Percentiles rank a stretch among this genome's conserved stretches.
Conservation (phyloP, 2,797 vertebrate species). For the Oreochromis grahami region DNA sequence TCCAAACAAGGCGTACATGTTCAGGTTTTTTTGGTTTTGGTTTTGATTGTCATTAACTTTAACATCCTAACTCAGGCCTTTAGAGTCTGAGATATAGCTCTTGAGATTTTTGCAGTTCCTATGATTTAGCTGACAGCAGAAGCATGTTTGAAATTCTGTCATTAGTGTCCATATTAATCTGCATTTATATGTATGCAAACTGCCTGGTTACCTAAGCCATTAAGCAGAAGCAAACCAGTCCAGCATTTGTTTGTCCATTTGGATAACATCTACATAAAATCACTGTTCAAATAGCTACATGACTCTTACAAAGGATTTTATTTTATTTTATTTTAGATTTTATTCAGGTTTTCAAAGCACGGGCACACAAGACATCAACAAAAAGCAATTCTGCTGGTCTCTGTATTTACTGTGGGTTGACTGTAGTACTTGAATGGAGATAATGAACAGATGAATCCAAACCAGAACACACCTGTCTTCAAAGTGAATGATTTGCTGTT, state of each 20-base stretch:
- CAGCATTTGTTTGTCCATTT: not conserved
- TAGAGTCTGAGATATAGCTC: not conserved
- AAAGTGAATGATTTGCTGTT: not conserved
- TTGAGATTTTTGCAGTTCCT: not conserved
- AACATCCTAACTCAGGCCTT: not conserved
- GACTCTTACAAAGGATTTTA: not conserved
- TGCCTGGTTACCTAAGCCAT: not conserved
- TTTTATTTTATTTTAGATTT: too few species aligned
- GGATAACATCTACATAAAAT: not conserved
- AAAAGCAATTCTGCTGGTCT: not conserved
- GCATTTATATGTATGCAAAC: not conserved
- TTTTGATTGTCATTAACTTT: not conserved
- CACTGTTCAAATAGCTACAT: not conserved
- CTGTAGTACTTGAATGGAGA: not conserved
- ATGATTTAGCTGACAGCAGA: not conserved
- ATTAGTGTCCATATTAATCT: not conserved
- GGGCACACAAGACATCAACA: not conserved
- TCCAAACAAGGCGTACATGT: not conserved
- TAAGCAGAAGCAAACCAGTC: not conserved
- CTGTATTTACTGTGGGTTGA: not conserved
- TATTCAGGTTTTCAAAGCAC: not conserved
- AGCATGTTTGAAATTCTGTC: not conserved
- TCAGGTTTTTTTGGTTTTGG: not conserved
- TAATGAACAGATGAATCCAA: not conserved
- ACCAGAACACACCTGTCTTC: not conserved